Percentiles rank a stretch among this genome's conserved stretches.
phyloP scores from a whole-genome alignment of 2,113 vertebrate species.

The Todiramphus chloris region DNA sequence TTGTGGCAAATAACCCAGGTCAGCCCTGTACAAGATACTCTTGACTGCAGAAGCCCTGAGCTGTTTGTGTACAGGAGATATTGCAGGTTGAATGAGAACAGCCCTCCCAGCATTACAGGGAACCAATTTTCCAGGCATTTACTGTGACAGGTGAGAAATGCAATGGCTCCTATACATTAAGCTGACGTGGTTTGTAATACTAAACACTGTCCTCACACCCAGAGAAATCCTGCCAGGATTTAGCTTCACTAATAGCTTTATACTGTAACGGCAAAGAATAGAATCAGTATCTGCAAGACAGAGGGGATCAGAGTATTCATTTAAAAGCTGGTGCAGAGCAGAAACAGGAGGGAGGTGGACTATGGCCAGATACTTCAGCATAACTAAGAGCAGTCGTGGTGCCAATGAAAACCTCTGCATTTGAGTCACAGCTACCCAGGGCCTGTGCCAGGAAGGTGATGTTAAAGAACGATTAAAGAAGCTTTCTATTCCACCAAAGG shows the following conservation, averaged over 20 bases:
- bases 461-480: background rate
- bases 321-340: background rate
- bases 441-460: background rate
- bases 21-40: background rate
- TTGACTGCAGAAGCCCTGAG: background rate
- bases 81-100: background rate
- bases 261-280: background rate
- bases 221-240: background rate
- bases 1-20: background rate
- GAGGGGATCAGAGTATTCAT: background rate
- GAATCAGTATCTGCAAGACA: background rate
- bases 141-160: background rate
- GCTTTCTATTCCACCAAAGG: background rate
- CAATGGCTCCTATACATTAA: background rate
- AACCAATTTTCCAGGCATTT: background rate
- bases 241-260: background rate
- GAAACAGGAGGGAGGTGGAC: background rate
- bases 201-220: background rate
- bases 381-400: rapidly evolving
- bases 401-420: background rate
- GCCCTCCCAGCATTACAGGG: background rate
- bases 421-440: background rate
- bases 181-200: background rate
- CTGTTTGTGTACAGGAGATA: background rate
- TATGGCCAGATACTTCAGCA: background rate